Evolutionary conservation across 30 jellyfish, hydroid and myxozoan genomes (phyloP).

Genomic region (Turritopsis dohrnii): DNA sequence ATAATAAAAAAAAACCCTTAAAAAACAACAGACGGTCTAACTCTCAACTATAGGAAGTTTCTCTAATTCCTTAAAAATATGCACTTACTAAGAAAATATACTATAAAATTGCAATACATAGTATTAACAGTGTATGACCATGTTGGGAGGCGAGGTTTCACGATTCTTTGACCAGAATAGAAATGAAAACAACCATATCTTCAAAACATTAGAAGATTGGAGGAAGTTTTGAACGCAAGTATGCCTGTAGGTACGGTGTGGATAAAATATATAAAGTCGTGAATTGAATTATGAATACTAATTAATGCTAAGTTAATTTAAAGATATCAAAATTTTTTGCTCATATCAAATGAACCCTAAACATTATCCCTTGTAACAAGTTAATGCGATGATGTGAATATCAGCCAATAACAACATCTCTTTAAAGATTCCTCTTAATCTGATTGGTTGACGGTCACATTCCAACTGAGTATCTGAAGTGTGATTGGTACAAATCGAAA

Average conservation of each 20-base stretch:
- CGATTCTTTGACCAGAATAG: no score
- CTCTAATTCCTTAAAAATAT: background rate
- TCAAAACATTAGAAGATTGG: no score
- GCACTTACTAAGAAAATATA: background rate
- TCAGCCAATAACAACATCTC: background rate
- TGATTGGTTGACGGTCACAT: background rate
- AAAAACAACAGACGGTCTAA: no score
- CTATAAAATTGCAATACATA: background rate
- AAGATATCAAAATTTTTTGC: background rate
- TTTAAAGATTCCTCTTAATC: background rate
- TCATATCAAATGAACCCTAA: background rate
- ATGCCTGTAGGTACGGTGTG: background rate
- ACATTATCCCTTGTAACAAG: background rate
- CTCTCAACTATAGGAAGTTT: background rate
- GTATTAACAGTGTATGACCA: background rate
- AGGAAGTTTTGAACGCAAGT: no score
- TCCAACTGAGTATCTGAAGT: background rate
- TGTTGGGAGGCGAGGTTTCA: background rate
- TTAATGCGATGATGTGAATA: no score
- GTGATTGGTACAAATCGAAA: background rate
- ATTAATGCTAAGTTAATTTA: background rate
- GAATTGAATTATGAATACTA: background rate
- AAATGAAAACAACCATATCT: no score
- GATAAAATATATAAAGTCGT: background rate
- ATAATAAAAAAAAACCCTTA: no score